phyloP scores from a whole-genome alignment of 2,113 vertebrate genomes.

The Mustelus asterias region DNA sequence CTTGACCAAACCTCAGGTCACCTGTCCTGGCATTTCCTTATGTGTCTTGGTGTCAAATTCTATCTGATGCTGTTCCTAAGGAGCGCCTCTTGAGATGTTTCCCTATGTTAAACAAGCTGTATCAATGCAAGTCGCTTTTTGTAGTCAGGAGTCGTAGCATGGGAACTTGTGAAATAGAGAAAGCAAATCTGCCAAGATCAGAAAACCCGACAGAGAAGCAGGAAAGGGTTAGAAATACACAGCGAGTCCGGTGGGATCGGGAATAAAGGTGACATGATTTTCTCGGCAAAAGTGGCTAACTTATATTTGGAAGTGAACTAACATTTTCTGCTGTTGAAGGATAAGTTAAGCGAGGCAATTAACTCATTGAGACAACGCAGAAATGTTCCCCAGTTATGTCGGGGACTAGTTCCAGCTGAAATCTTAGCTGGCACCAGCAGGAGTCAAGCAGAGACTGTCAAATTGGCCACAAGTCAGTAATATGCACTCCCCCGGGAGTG shows the following conservation, averaged over 20 bases:
- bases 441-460: not conserved
- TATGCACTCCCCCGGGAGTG: not conserved
- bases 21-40: not conserved
- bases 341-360: not conserved
- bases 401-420: slow-evolving; percentile 10
- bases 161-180: not conserved
- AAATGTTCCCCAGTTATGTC: not conserved
- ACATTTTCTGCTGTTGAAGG: not conserved
- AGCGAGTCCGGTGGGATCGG: not conserved
- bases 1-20: not conserved
- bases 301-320: not conserved
- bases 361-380: not conserved
- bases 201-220: not conserved
- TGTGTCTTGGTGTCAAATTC: not conserved
- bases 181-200: not conserved
- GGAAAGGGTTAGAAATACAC: not conserved
- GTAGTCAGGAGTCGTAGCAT: not conserved
- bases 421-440: not conserved
- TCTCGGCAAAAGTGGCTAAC: not conserved
- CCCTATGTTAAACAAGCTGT: not conserved
- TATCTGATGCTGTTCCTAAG: not conserved
- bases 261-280: not conserved
- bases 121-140: not conserved
- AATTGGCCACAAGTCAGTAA: slow-evolving; percentile 2
- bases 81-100: not conserved